Percentiles rank a stretch among this genome's conserved stretches.
phyloP scores from a whole-genome alignment of 2,113 vertebrate genomes.

The Pipra filicauda region DNA sequence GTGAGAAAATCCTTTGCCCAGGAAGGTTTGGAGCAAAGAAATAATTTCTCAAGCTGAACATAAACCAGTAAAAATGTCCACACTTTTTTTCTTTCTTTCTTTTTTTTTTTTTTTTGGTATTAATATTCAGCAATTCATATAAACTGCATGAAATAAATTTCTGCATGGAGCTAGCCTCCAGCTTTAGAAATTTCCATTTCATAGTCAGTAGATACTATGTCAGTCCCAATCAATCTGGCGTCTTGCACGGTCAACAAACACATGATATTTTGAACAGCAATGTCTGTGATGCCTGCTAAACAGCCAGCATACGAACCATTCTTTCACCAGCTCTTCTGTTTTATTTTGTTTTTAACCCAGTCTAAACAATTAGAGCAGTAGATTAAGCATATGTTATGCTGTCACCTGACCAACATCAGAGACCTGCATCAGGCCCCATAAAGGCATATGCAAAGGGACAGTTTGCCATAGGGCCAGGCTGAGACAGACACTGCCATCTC shows the following conservation, averaged over 20 bases:
- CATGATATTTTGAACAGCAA: not conserved
- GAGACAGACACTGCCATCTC: not conserved
- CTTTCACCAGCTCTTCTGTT: not conserved
- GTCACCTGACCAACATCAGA: not conserved
- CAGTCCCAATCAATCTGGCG: not conserved
- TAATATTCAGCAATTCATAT: not conserved
- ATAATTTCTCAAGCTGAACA: constrained; percentile 13
- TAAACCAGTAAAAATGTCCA: not conserved
- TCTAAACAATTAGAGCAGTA: not conserved
- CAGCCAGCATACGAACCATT: not conserved
- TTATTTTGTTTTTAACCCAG: not conserved
- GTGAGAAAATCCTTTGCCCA: constrained; percentile 13
- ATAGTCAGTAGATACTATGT: not conserved
- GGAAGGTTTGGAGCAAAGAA: not conserved
- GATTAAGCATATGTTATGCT: not conserved
- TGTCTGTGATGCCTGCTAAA: not conserved
- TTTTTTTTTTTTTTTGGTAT: not conserved
- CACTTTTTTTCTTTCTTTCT: not conserved
- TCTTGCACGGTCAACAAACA: not conserved
- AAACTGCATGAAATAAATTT: constrained; percentile 2
- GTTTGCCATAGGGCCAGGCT: not conserved
- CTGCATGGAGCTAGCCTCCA: not conserved
- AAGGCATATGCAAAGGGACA: not conserved
- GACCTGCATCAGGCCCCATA: not conserved
- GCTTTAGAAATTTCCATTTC: not conserved